phyloP scores from a whole-genome alignment of 1,140 invertebrate species.

The Hylyphantes graminicola region DNA sequence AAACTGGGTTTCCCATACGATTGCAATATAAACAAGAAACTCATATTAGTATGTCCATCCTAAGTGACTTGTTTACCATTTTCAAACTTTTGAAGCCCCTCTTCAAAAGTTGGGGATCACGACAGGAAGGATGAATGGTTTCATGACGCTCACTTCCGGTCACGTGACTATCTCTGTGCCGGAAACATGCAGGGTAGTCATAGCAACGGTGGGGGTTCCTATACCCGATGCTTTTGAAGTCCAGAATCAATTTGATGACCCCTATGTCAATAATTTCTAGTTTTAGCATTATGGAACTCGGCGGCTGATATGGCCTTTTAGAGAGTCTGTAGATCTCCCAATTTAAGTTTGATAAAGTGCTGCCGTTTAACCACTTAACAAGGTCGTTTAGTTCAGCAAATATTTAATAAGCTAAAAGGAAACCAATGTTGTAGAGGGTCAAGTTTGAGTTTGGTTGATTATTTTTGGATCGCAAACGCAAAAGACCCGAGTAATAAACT shows the following conservation, averaged over 20 bases:
- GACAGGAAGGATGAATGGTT: slow-evolving; percentile 47
- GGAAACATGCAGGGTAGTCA: slow-evolving; percentile 48
- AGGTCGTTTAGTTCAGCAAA: too few species aligned
- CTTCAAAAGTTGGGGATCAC: slow-evolving; percentile 41
- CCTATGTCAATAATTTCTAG: slow-evolving; percentile 14
- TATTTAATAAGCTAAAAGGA: too few species aligned
- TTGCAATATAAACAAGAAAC: too few species aligned
- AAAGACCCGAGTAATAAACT: too few species aligned
- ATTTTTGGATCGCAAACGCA: too few species aligned
- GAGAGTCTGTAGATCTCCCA: too few species aligned
- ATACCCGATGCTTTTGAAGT: slow-evolving; percentile 48
- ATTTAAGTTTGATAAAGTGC: too few species aligned
- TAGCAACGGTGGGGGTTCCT: slow-evolving; percentile 12
- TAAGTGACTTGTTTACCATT: slow-evolving; percentile 38
- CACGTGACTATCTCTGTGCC: slow-evolving; percentile 55
- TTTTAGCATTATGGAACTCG: slow-evolving; percentile 11
- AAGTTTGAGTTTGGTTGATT: too few species aligned
- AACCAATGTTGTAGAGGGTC: too few species aligned
- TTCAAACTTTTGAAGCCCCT: slow-evolving; percentile 54
- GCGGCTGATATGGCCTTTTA: too few species aligned
- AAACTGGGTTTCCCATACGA: too few species aligned
- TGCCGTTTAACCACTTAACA: too few species aligned
- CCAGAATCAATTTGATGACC: slow-evolving; percentile 49
- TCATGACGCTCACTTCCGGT: slow-evolving; percentile 52
- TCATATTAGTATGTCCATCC: not conserved